A percentile compares a stretch with the other conserved stretches of the same genome.
Evolutionary conservation across 2,113 vertebrate genomes (phyloP).

Genomic region (Sinocyclocheilus grahami): DNA sequence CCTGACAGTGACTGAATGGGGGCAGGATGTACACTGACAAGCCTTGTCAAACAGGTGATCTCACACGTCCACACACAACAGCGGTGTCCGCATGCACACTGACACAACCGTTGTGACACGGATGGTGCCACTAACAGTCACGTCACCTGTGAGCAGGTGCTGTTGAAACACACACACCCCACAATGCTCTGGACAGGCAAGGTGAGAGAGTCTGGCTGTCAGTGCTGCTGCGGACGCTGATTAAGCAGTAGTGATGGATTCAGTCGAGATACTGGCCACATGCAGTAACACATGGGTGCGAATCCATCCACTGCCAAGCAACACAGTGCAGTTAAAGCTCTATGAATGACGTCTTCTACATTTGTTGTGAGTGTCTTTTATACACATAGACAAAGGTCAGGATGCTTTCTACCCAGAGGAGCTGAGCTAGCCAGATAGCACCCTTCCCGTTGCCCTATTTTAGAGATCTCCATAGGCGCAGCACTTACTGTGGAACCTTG

Average conservation of each 20-base stretch:
- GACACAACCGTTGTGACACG: constrained; percentile 61
- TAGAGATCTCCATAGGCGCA: constrained; percentile 63
- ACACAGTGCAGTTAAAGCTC: neutral
- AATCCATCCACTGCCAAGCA: constrained; percentile 9
- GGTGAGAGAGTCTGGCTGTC: constrained; percentile 51
- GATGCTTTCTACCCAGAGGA: neutral
- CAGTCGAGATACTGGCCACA: constrained; percentile 25
- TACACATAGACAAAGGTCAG: constrained; percentile 16
- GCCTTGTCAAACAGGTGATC: constrained; percentile 69
- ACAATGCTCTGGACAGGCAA: constrained; percentile 26
- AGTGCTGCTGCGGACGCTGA: constrained; percentile 9
- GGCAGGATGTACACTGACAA: constrained; percentile 77
- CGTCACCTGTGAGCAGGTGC: constrained; percentile 62
- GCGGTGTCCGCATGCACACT: constrained; percentile 54
- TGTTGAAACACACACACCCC: constrained; percentile 30
- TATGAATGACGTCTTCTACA: neutral
- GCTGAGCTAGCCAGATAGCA: constrained; percentile 44
- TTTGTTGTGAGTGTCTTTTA: neutral
- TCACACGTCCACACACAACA: constrained; percentile 49
- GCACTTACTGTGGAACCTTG: constrained; percentile 59
- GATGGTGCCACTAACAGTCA: constrained; percentile 65
- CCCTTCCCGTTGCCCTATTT: constrained; percentile 53
- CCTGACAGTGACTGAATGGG: constrained; percentile 79
- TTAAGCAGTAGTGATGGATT: constrained; percentile 38
- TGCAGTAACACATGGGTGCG: constrained; percentile 28